Evolutionary conservation across 2,888 invertebrate species (phyloP), one percentile per base, ranked within the genome.

Genomic region (Harmothoe impar): DNA sequence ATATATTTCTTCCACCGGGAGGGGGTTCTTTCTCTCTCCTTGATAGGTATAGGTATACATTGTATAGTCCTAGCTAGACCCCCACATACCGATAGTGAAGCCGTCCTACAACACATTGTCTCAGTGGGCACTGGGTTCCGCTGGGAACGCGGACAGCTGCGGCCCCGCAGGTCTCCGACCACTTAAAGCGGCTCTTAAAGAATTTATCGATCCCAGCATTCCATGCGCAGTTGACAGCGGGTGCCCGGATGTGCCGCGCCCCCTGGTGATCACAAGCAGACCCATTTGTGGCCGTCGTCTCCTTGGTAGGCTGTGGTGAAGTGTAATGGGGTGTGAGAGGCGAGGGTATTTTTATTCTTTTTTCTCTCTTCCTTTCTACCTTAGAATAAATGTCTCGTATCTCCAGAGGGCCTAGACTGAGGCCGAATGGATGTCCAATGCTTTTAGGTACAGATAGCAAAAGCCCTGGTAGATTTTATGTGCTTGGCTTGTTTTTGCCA

Each of bases 241-340:
- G 81, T 81, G 54, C 31, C 86, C 86, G 56, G 86, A 54, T 86
- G 86, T 10, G 33, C n/a, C 54, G n/a, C 54, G 86, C 25, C 86
- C 86, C 33, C 56, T 86, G 86, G 54, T 86, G 86, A 56, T 86
- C 86, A 86, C 54, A 86, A 86, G 56, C 56, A 54, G 86, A 29
- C 54, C 86, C 86, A 86, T 86, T 86, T 86, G 86, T 54, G 86
- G 25, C 35, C 15, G 81, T 12, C 35, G 7, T 51, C 7, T 25
- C 52, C 86, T 29, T n/a, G 15, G 86, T 17, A 31, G 29, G 29
- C 25, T n/a, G 17, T 86, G 56, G 56, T 31, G 31, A 56, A 29
- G 86, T 86, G 86, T 54, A 86, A 86, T 86, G 86, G 86, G 52
- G 86, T 86, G 86, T 54, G 86, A 86, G 86, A 86, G 86, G 86